Conservation (phyloP, 2,797 vertebrate species). For the Buphagus erythrorhynchus region DNA sequence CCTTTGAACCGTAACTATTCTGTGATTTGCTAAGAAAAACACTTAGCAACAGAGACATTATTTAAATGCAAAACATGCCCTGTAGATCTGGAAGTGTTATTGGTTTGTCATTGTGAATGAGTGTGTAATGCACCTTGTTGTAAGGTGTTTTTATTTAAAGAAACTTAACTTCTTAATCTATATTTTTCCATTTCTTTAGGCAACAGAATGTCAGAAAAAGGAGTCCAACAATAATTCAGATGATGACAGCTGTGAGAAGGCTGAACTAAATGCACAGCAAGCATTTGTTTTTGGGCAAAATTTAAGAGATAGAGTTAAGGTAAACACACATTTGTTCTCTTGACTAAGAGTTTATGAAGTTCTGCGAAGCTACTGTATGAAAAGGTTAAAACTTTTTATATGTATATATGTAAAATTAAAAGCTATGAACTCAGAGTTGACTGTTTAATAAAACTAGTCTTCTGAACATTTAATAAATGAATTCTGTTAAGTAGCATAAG, state of each 20-base stretch:
- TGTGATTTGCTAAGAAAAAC: background rate
- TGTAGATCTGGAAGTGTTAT: background rate
- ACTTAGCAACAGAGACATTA: background rate
- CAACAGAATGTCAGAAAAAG: slow-evolving; percentile 76
- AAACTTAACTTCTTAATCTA: background rate
- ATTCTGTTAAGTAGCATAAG: background rate
- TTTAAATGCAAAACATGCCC: background rate
- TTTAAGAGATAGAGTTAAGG: slow-evolving; percentile 97
- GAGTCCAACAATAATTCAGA: slow-evolving; percentile 62
- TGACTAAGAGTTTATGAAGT: background rate
- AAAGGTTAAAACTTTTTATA: background rate
- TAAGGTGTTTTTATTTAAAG: background rate
- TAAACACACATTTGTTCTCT: background rate
- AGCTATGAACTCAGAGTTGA: background rate
- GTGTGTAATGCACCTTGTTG: background rate
- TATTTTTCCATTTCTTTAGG: slow-evolving; percentile 54
- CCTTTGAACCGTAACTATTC: background rate
- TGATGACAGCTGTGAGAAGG: slow-evolving; percentile 72
- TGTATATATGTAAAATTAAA: background rate
- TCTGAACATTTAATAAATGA: background rate
- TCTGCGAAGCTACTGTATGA: background rate
- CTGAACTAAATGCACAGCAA: slow-evolving; percentile 79
- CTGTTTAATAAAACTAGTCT: background rate
- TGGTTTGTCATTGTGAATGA: background rate
- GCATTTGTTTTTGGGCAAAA: slow-evolving; percentile 97